Conservation (phyloP, 2,797 vertebrate genomes). For the Acropternis orthonyx region DNA sequence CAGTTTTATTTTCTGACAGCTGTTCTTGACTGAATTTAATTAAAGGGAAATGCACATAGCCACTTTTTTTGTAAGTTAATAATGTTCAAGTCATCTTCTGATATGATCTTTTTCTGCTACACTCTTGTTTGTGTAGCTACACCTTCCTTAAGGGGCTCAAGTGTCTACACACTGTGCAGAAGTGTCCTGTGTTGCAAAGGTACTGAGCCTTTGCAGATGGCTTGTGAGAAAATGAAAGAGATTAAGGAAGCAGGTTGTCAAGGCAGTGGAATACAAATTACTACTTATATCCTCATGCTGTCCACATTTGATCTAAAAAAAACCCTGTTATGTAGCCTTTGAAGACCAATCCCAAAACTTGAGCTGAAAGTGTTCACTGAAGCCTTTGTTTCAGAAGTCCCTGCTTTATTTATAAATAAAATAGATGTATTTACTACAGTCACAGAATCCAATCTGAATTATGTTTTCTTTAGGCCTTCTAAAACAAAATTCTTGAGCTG, state of each 20-base stretch:
- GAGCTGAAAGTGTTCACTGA: background rate
- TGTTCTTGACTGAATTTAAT: background rate
- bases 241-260: background rate
- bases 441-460: background rate
- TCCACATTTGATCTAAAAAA: background rate
- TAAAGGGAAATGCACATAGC: background rate
- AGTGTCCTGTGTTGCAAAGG: background rate
- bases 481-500: background rate
- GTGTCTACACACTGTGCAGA: background rate
- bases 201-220: background rate
- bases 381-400: background rate
- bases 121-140: background rate
- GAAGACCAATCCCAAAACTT: background rate
- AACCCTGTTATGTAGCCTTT: background rate
- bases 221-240: background rate
- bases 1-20: background rate
- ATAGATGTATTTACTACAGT: background rate
- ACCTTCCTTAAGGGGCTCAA: background rate
- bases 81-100: background rate
- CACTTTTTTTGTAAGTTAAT: background rate
- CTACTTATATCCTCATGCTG: background rate
- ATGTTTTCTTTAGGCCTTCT: background rate
- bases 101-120: background rate
- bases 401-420: background rate
- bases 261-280: background rate